These are phyloP conservation scores for Drosophila rubida DNA, from an alignment of 2,888 invertebrate species.

Conservation along the genomic window DNA sequence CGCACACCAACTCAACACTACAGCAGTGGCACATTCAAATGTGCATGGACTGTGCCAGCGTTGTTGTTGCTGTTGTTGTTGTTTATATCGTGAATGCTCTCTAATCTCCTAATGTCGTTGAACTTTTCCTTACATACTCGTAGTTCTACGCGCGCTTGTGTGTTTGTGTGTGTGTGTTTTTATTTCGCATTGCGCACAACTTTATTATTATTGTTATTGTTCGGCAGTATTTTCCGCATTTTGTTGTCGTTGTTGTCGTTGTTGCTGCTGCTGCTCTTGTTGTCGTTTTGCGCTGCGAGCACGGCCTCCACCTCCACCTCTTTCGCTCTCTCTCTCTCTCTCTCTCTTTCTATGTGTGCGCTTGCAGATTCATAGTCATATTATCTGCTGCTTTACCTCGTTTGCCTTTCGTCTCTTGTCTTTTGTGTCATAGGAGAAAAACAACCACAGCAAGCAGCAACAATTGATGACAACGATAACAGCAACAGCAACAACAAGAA, in stretches of 20 bases:
- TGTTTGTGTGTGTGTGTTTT: slow-evolving; percentile 16
- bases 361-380: slow-evolving; percentile 54
- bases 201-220: slow-evolving; percentile 67
- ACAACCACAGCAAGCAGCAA: slow-evolving; percentile 33
- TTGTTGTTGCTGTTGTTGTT: slow-evolving; percentile 41
- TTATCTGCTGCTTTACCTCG: slow-evolving; percentile 17
- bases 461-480: slow-evolving; percentile 69
- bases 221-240: slow-evolving; percentile 58
- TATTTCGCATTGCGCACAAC: slow-evolving; percentile 54
- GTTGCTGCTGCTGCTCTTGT: slow-evolving; percentile 25
- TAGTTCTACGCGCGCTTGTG: neutral
- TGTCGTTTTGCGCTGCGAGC: slow-evolving; percentile 3
- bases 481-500: slow-evolving; percentile 40
- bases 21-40: slow-evolving; percentile 62
- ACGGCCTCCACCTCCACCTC: slow-evolving; percentile 4
- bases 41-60: slow-evolving; percentile 50
- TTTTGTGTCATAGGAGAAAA: slow-evolving; percentile 69
- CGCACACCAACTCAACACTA: slow-evolving; percentile 3
- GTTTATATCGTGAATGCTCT: slow-evolving; percentile 62
- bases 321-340: neutral
- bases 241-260: slow-evolving; percentile 22
- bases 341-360: neutral
- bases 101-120: slow-evolving; percentile 79
- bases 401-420: slow-evolving; percentile 29
- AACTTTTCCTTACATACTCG: slow-evolving; percentile 61